These are phyloP conservation scores for Metaphire vulgaris DNA, from an alignment of 1,140 invertebrate species.

Conservation along the genomic window DNA sequence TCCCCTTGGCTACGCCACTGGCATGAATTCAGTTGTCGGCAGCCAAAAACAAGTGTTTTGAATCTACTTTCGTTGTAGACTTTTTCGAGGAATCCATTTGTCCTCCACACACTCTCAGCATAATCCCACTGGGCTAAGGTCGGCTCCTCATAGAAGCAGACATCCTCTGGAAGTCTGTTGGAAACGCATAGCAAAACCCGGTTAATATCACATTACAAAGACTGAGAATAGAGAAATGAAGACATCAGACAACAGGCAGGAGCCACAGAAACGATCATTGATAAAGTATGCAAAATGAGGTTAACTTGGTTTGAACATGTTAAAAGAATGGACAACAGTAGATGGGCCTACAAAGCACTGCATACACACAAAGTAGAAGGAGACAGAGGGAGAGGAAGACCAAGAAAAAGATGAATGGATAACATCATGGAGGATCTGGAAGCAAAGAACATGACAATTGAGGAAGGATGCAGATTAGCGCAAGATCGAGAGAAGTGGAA, in stretches of 20 bases:
- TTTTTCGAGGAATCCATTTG: conserved; percentile 44
- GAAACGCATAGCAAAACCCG: not conserved
- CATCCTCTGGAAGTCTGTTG: conserved; percentile 41
- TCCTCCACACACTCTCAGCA: conserved; percentile 42
- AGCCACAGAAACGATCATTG: not conserved
- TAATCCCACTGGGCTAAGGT: conserved; percentile 46
- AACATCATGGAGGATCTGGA: too few species aligned
- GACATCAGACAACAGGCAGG: not conserved
- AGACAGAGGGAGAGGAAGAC: too few species aligned
- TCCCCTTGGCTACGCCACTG: too few species aligned
- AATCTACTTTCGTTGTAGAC: conserved; percentile 43
- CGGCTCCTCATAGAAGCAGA: conserved; percentile 48
- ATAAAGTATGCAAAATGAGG: too few species aligned
- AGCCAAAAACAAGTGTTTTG: too few species aligned
- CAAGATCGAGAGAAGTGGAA: too few species aligned
- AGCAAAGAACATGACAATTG: too few species aligned
- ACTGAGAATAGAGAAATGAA: too few species aligned
- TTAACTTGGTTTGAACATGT: too few species aligned
- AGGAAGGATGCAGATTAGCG: too few species aligned
- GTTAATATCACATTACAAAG: not conserved
- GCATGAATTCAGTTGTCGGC: too few species aligned
- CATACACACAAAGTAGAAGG: not conserved
- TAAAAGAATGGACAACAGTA: not conserved
- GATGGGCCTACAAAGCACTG: not conserved
- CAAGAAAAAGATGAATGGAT: too few species aligned